A percentile compares a stretch with the other conserved stretches of the same genome.
Conservation (phyloP, 2,113 vertebrate genomes). For the Caracal caracal region DNA sequence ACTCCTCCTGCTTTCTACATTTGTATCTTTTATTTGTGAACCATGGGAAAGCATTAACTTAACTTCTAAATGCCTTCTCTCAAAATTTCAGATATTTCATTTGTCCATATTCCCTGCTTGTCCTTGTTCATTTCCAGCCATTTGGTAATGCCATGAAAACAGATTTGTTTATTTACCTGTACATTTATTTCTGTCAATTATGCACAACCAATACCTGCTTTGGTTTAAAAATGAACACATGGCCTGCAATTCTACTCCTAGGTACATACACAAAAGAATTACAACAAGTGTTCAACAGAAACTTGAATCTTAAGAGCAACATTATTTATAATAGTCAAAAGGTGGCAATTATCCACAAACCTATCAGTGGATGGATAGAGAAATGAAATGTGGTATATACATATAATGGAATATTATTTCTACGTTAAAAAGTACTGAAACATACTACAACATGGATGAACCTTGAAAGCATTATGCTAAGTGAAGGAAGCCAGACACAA, state of each 20-base stretch:
- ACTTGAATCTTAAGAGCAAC: background rate
- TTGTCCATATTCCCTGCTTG: background rate
- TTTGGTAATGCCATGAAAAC: background rate
- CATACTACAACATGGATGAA: background rate
- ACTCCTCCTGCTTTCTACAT: background rate
- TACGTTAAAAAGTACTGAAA: background rate
- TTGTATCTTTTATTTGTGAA: constrained; percentile 47
- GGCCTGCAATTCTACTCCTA: background rate
- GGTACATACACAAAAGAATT: background rate
- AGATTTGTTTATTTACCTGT: background rate
- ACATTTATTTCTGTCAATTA: background rate
- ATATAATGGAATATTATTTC: background rate
- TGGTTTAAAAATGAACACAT: constrained; percentile 28
- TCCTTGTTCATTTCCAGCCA: background rate
- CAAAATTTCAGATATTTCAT: background rate
- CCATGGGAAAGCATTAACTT: constrained; percentile 40
- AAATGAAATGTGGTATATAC: background rate
- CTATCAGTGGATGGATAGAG: background rate
- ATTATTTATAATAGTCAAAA: background rate
- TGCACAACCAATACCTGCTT: background rate
- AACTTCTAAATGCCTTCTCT: constrained; percentile 22
- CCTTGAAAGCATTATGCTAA: background rate
- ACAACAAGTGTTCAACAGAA: background rate
- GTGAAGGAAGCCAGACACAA: background rate
- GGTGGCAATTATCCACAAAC: background rate